Evolutionary conservation across 2,888 invertebrate species (phyloP), one percentile per base, ranked within the genome.

Genomic region (Tenthredo amoena): DNA sequence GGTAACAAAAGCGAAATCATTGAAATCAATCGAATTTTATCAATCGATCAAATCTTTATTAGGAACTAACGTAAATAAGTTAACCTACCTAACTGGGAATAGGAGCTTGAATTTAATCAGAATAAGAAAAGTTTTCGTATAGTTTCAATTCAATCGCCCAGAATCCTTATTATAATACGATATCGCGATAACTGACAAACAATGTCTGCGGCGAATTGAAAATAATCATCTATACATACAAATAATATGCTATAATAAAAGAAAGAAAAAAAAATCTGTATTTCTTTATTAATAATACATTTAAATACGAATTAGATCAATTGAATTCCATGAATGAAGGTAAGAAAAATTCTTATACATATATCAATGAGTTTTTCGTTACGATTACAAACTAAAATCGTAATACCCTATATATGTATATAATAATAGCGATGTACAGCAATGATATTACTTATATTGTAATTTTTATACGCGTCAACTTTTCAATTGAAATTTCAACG

Each of bases 261-360:
- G 1, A 55, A n/a, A 43, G 10, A 40, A 40, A 26, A 68, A 31
- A 15, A 31, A 68, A 31, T 15, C 65, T 71, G 34, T 37, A 18
- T 71, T 71, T 6, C 18, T 68, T 18, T 31, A 68, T 55, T n/a
- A 37, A 34, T 37, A 40, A 37, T 40, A 37, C n/a, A 72, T n/a
- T 72, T n/a, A 40, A 72, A 72, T 62, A 55, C 55, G 62, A 62
- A 26, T 21, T 62, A 62, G 26, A 72, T 40, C n/a, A 40, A 40
- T n/a, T 72, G 18, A 37, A 37, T n/a, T 37, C 34, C 71, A n/a
- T 31, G 37, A 18, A 26, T 62, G 58, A 34, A 68, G 31, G 37
- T n/a, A 72, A 76, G 76, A 76, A 76, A 47, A 76, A 40, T 47
- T 26, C 76, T 62, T 62, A 62, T 26, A 26, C 47, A 43, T 74